Evolutionary conservation across 1,140 invertebrate genomes (phyloP), one percentile per base, ranked within the genome.

Genomic region (Drusus annulatus): DNA sequence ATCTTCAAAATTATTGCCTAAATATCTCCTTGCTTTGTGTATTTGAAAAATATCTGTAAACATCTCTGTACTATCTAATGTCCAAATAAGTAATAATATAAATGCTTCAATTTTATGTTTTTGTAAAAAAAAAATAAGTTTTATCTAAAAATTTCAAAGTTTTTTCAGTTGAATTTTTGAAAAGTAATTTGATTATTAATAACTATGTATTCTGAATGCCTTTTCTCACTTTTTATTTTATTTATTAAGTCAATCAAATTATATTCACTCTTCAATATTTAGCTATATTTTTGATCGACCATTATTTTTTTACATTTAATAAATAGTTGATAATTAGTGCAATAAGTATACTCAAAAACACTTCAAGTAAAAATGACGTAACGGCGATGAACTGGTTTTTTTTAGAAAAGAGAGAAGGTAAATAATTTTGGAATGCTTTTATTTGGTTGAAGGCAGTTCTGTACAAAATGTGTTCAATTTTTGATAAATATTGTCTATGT

Each of bases 31-130:
- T 60, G 56, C 56, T 60, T 60, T 60, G 23, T 60, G 23, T 60
- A 19, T 3, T 45, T 45, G 36, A 45, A 45, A 28, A 45, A 45
- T 45, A 45, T 45, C 36, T 45, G 8, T 45, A 45, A 45, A 60
- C 17, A 13, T 19, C 56, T 60, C 36, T 45, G 36, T 60, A 60
- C n/a, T 60, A 13, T 60, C 21, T 21, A 60, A 19, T 60, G 23
- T 60, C 56, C 56, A 60, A 60, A 60, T 60, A 60, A 21, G 10
- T 60, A 60, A 60, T 45, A 60, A 23, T 60, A 60, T 60, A 19
- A 60, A 60, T 60, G 56, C 56, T 60, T 60, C 17, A 60, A 60
- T 21, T 60, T 10, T 45, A 45, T 45, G 36, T 45, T 17, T 19
- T 4, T 56, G 7, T 56, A 17, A 56, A 17, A n/a, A 54, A 16